Evolutionary conservation across 2,888 invertebrate genomes (phyloP), one percentile per base, ranked within the genome.

Genomic region (Lathronympha strigana): DNA sequence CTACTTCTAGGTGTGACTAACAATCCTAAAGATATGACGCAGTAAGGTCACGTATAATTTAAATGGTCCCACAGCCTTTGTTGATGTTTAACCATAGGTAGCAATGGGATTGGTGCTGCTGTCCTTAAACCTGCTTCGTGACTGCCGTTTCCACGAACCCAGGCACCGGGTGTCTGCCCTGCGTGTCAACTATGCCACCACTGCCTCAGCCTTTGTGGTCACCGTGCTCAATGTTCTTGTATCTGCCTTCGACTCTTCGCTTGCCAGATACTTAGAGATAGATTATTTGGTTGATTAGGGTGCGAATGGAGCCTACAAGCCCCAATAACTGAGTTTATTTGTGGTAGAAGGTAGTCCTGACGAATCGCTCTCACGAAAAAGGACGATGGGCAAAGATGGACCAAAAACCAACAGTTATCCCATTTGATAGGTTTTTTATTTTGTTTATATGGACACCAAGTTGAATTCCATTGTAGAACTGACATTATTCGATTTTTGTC

Each of bases 191-290:
- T 94, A 96, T 79, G 81, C 93, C 28, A 94, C 95, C 61, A 95
- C 96, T 19, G 93, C 93, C 15, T 90, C 94, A 25, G 94, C 96
- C 8, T 95, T 96, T 82, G 82, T 94, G 67, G 94, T 97, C 58
- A 96, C 96, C 4, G 94, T 94, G 50, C 84, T 96, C 49, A 97
- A 97, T 83, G 89, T 96, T 28, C 89, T 97, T 55, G 95, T 96
- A 70, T 95, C 96, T 31, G 94, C 96, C 53, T 96, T 97, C 80
- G 96, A 96, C 86, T 95, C 96, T n/a, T 93, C 93, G 4, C 86
- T 94, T 68, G 93, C 94, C 66, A 88, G 87, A 85, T 93, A 93
- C 81, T 62, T 83, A 36, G 83, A 87, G 38, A 67, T 86, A 60
- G 85, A 91, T 69, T 78, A 71, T 73, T 17, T 28, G 15, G 13